Evolutionary conservation across 2,888 invertebrate species (phyloP).

Genomic region (Coelinius sp.): DNA sequence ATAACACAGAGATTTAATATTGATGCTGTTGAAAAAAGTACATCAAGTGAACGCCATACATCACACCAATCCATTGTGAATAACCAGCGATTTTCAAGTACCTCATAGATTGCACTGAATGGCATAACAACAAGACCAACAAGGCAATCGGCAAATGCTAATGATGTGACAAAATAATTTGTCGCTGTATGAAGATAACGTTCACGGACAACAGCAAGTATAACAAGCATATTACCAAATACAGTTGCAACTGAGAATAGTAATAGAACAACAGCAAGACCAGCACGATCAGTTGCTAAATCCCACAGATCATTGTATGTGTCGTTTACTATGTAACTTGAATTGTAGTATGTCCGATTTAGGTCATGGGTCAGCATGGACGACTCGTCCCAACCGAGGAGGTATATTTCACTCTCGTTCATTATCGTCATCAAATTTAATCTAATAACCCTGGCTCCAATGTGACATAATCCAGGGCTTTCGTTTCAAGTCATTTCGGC

Average conservation of each 20-base stretch:
- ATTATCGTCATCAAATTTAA: conserved; percentile 45
- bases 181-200: conserved; percentile 96
- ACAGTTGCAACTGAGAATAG: conserved; percentile 93
- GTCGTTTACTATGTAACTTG: conserved; percentile 53
- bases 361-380: conserved; percentile 53
- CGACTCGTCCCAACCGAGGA: conserved; percentile 63
- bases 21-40: conserved; percentile 96
- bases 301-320: conserved; percentile 62
- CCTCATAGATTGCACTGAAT: conserved; percentile 92
- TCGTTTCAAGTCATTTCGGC: conserved; percentile 27
- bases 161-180: conserved; percentile 96
- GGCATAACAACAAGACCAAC: conserved; percentile 99
- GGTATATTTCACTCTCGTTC: conserved; percentile 65
- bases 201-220: conserved; percentile 92
- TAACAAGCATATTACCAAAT: conserved; percentile 95
- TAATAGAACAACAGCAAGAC: conserved; percentile 85
- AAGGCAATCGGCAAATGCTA: conserved; percentile 96
- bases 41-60: conserved; percentile 96
- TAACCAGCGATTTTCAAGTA: conserved; percentile 91
- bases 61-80: conserved; percentile 98
- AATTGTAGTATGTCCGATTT: conserved; percentile 58
- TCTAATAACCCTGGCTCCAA: conserved; percentile 7
- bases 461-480: conserved; percentile 10
- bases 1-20: conserved; percentile 98
- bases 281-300: conserved; percentile 80